Evolutionary conservation across 1,140 invertebrate species (phyloP), one percentile per base, ranked within the genome.

Genomic region (Drosophila nigrodunni): DNA sequence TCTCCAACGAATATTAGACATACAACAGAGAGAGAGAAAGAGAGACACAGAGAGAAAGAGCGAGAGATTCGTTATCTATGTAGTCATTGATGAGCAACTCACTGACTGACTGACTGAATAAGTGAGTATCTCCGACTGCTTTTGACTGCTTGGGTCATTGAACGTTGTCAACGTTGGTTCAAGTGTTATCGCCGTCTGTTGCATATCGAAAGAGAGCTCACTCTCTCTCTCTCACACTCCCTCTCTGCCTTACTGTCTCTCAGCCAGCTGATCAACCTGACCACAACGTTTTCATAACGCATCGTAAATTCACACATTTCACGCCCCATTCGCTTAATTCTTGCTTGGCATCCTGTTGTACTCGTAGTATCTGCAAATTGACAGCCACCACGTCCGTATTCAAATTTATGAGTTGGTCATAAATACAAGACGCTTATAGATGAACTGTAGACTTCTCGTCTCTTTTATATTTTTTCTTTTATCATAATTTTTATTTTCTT

Each of bases 231-330:
- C 25, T 30, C 25, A 3, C 25, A 3, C 25, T 1, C 25, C 6
- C 25, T 30, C 25, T 4, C 25, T 30, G 25, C 0, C 25, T 30
- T 30, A 1, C 25, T 30, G 25, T 30, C 25, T 6, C 25, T 30
- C 25, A 30, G 25, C 37, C 37, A 44, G 18, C 46, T 60, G 64
- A 68, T 59, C 80, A 79, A 83, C 75, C 59, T 77, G 30, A 49
- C 64, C 61, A 57, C 54, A 65, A 59, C 15, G 30, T 49, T 46
- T 57, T 54, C 65, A 70, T 34, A 68, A 86, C 64, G 78, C 58
- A 68, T 86, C 78, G 67, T 86, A 86, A 86, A 87, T 87, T 86
- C 72, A 74, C 82, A 82, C 71, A 86, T 86, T 86, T 86, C 76
- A 87, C 79, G 82, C 76, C 72, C 69, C 82, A 87, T 86, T 82